Base-by-base conservation (phyloP, 2,888 invertebrate species). In the Epistrophe grossulariae region DNA sequence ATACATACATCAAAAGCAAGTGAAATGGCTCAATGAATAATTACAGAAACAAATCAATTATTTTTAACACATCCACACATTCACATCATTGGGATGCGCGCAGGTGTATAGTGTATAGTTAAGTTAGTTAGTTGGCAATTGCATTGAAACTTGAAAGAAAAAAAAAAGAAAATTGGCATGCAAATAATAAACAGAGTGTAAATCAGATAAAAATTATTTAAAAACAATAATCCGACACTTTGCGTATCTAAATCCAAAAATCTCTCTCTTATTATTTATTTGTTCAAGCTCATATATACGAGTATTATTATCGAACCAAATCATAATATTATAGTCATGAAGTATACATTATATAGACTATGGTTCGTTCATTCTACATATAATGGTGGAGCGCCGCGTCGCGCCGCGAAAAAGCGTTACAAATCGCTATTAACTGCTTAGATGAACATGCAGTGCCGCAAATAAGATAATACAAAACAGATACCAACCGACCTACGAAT, bases 371-470 rank as follows among this genome's bases (percentile, higher is more conserved):
- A 2, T 24, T 31, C 1, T n/a, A n/a, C n/a, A 17, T n/a, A 17
- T 55, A 62, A 73, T n/a, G 76, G 57, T 71, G 59, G 50, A 35
- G 9, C 35, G 19, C 5, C 84, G 60, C 84, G 59, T 35, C 19
- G 9, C 35, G 19, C 5, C 84, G 60, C 84, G 79, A 84, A 84
- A 84, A 84, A 76, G 87, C 83, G 83, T 87, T 83, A 87, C 87
- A 87, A 87, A 87, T 83, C 83, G 87, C 87, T 87, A 79, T 87
- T 87, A 87, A 70, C 83, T 87, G 87, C 83, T 72, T 83, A 78
- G 78, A 71, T 78, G 85, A 78, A 85, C 85, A 85, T 82, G 62
- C 62, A 62, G 15, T 59, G 43, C 45, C 57, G 52, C 59, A 68
- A 50, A 50, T 66, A 43, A 84, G 79, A 79, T 79, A 79, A 40